Percentiles rank a stretch among this genome's conserved stretches.
Evolutionary conservation across 2,888 invertebrate species (phyloP).

Genomic region (Cryptocheilus praepositus): DNA sequence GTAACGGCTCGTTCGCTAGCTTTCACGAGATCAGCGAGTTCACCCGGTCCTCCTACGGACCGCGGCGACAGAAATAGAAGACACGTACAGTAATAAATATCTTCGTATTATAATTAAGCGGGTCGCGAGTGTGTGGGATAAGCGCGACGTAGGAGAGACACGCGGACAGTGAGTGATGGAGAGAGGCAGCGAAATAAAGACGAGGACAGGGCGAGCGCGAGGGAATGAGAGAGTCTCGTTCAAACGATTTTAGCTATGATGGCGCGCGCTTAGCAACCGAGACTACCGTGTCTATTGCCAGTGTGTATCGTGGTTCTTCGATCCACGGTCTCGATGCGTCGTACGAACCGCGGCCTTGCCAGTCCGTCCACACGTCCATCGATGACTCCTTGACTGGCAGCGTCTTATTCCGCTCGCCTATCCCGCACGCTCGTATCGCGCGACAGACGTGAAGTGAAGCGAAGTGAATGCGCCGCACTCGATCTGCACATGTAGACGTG

Average conservation of each 20-base stretch:
- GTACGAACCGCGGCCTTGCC: slow-evolving; percentile 50
- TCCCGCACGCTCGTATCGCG: slow-evolving; percentile 5
- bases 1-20: slow-evolving; percentile 10
- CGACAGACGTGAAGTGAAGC: not conserved
- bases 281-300: not conserved
- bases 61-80: slow-evolving; percentile 52
- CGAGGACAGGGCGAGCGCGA: not conserved
- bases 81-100: slow-evolving; percentile 53
- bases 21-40: slow-evolving; percentile 34
- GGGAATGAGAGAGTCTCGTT: not conserved
- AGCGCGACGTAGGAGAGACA: slow-evolving; percentile 8
- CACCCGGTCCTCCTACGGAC: slow-evolving; percentile 48
- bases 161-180: not conserved
- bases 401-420: slow-evolving; percentile 56
- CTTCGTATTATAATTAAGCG: slow-evolving; percentile 57
- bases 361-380: slow-evolving; percentile 50
- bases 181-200: no score
- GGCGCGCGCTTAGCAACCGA: slow-evolving; percentile 37
- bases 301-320: slow-evolving; percentile 34
- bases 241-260: slow-evolving; percentile 1
- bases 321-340: slow-evolving; percentile 25
- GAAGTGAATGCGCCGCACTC: slow-evolving; percentile 2
- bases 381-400: slow-evolving; percentile 62
- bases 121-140: slow-evolving; percentile 36
- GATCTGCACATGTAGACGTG: not conserved